Percentiles rank a stretch among this genome's conserved stretches.
Conservation (phyloP, 1,140 invertebrate genomes). For the Drosophila chauvacae region DNA sequence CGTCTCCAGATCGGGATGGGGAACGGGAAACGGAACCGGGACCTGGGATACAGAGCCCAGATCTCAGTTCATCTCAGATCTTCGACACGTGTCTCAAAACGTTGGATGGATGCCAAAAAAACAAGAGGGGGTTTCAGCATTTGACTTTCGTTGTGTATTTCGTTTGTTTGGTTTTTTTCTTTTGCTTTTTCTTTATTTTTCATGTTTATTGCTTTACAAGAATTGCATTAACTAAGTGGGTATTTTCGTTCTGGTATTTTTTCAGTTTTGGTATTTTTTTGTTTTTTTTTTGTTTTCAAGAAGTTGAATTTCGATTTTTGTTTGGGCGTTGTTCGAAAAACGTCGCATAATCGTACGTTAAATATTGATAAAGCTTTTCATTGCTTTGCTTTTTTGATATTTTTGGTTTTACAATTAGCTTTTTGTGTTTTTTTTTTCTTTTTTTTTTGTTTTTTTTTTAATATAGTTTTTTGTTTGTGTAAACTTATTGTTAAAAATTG, state of each 20-base stretch:
- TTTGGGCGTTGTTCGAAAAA: slow-evolving; percentile 87
- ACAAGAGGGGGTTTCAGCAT: slow-evolving; percentile 81
- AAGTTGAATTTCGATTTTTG: slow-evolving; percentile 98
- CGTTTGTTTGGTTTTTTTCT: slow-evolving; percentile 52
- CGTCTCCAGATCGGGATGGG: slow-evolving; percentile 2
- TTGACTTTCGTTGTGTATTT: slow-evolving; percentile 80
- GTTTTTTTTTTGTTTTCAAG: slow-evolving; percentile 87
- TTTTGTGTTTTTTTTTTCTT: slow-evolving; percentile 36
- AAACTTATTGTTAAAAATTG: slow-evolving; percentile 49
- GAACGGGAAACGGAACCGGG: not conserved
- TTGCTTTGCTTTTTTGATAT: slow-evolving; percentile 57
- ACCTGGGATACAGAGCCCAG: not conserved
- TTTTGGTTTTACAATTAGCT: slow-evolving; percentile 51
- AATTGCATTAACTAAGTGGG: slow-evolving; percentile 55
- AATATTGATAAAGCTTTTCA: slow-evolving; percentile 59
- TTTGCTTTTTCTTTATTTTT: slow-evolving; percentile 28
- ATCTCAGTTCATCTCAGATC: slow-evolving; percentile 1
- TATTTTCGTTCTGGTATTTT: slow-evolving; percentile 13
- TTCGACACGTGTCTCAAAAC: slow-evolving; percentile 45
- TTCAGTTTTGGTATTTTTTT: slow-evolving; percentile 61
- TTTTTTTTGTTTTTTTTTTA: slow-evolving; percentile 19
- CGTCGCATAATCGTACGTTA: slow-evolving; percentile 79
- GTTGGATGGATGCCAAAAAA: slow-evolving; percentile 66
- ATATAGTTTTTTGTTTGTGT: slow-evolving; percentile 49
- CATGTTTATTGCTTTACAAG: slow-evolving; percentile 61